These are phyloP conservation scores for Griposia aprilina DNA, from an alignment of 2,888 invertebrate species.

Conservation along the genomic window DNA sequence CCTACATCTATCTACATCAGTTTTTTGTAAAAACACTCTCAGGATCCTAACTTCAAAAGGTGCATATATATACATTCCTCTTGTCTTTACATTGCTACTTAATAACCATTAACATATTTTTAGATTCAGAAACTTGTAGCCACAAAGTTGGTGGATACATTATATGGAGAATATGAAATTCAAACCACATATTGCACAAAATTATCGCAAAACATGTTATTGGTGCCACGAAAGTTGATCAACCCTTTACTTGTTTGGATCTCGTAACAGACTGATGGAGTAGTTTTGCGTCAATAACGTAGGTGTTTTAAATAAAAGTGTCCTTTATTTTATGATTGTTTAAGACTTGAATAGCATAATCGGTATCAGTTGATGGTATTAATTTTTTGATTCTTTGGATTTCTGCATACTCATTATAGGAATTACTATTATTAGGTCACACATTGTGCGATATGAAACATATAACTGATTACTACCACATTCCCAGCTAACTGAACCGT, in stretches of 20 bases:
- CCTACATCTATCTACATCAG: too few relatives aligned
- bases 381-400: not conserved
- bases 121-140: conserved; percentile 25
- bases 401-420: not conserved
- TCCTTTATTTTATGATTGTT: not conserved
- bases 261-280: conserved; percentile 41
- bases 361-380: not conserved
- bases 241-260: conserved; percentile 52
- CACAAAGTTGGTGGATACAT: conserved; percentile 28
- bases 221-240: conserved; percentile 60
- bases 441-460: not conserved
- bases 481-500: conserved; percentile 13
- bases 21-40: not conserved
- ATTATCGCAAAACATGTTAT: conserved; percentile 63
- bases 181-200: conserved; percentile 60
- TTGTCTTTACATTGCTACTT: not conserved
- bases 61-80: not conserved
- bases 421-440: conserved; percentile 1
- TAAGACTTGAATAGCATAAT: not conserved
- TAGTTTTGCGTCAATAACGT: conserved; percentile 3
- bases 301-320: not conserved
- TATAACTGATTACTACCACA: not conserved
- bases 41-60: not conserved
- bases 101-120: conserved; percentile 34
- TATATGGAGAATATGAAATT: conserved; percentile 48